phyloP scores from a whole-genome alignment of 1,140 invertebrate genomes.

The Drosophila dunni region DNA sequence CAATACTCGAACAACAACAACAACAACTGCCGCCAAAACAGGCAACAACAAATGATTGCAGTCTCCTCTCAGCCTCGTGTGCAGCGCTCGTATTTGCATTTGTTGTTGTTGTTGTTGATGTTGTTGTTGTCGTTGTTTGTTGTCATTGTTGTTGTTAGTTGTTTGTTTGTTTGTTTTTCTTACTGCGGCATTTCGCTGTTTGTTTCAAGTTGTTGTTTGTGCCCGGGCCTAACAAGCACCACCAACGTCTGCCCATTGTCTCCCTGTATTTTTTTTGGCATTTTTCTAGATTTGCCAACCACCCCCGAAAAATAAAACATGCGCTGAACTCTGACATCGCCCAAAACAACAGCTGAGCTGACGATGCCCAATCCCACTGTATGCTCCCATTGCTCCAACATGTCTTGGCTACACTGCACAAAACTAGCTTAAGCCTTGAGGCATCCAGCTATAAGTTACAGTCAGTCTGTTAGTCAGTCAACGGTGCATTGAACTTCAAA shows the following conservation, averaged over 20 bases:
- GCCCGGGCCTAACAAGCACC: constrained; percentile 67
- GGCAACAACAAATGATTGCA: constrained; percentile 77
- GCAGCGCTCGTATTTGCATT: constrained; percentile 55
- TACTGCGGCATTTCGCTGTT: constrained; percentile 73
- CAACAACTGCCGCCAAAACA: constrained; percentile 57
- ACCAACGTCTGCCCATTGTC: constrained; percentile 78
- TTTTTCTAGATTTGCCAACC: constrained; percentile 78
- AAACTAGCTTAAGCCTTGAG: constrained; percentile 38
- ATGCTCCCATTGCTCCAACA: constrained; percentile 4
- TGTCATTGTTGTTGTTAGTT: background rate
- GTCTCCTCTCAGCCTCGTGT: constrained; percentile 31
- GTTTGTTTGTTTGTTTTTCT: constrained; percentile 25
- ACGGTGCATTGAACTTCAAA: constrained; percentile 58
- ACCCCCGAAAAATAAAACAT: constrained; percentile 69
- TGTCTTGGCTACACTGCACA: constrained; percentile 30
- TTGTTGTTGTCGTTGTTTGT: constrained; percentile 1
- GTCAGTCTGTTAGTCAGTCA: background rate
- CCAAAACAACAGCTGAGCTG: constrained; percentile 21
- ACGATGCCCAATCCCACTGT: constrained; percentile 1
- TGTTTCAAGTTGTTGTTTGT: constrained; percentile 63
- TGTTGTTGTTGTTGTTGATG: constrained; percentile 44
- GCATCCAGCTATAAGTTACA: constrained; percentile 2
- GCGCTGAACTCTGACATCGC: constrained; percentile 76
- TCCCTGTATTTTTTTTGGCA: constrained; percentile 52
- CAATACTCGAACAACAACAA: constrained; percentile 49